Percentiles rank a stretch among this genome's conserved stretches.
Conservation (phyloP, 2,797 vertebrate species). For the Gymnodraco acuticeps region DNA sequence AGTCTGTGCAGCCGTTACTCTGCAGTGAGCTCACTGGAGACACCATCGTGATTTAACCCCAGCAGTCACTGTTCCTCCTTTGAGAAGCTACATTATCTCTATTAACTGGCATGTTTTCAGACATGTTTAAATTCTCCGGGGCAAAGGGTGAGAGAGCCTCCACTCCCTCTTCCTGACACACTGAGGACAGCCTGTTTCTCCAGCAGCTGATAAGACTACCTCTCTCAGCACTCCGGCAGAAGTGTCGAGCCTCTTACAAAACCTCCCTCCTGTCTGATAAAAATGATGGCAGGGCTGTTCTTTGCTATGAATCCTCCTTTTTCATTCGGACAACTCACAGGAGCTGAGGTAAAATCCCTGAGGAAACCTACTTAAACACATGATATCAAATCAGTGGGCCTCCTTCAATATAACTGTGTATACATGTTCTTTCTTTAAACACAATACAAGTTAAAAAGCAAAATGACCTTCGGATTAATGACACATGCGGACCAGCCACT, state of each 20-base stretch:
- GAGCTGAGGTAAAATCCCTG: slow-evolving; percentile 14
- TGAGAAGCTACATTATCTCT: slow-evolving; percentile 61
- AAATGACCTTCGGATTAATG: no score
- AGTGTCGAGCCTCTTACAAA: slow-evolving; percentile 65
- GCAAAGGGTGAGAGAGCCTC: slow-evolving; percentile 74
- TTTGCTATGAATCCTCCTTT: slow-evolving; percentile 47
- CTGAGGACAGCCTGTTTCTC: slow-evolving; percentile 77
- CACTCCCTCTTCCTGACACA: slow-evolving; percentile 66
- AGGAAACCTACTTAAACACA: slow-evolving; percentile 30
- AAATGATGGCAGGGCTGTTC: slow-evolving; percentile 40
- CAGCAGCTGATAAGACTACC: slow-evolving; percentile 72
- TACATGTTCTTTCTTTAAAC: no score
- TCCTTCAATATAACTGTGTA: no score
- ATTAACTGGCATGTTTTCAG: slow-evolving; percentile 70
- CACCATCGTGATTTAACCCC: slow-evolving; percentile 56
- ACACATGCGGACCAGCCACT: no score
- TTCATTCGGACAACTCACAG: slow-evolving; percentile 40
- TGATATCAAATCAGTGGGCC: slow-evolving; percentile 13
- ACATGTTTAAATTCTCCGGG: slow-evolving; percentile 77
- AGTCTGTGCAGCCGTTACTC: slow-evolving; percentile 34
- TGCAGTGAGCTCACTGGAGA: slow-evolving; percentile 60
- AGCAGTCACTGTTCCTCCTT: slow-evolving; percentile 49
- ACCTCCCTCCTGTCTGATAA: slow-evolving; percentile 58
- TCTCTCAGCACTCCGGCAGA: slow-evolving; percentile 55
- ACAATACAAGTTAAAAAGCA: no score